Evolutionary conservation across 2,888 invertebrate genomes (phyloP), one percentile per base, ranked within the genome.

Genomic region (Drosophila falleni): DNA sequence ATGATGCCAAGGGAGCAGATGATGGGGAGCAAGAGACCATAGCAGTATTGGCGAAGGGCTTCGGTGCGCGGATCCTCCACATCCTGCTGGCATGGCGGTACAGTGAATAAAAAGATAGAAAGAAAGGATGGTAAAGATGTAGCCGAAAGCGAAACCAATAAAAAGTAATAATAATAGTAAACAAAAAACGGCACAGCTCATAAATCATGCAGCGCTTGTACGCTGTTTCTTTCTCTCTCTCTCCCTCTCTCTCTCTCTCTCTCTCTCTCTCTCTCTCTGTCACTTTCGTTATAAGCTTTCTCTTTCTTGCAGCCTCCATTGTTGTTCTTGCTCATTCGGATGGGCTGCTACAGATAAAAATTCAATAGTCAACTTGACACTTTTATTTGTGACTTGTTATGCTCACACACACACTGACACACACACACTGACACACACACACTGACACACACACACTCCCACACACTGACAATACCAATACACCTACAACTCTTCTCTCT

Each of bases 1-100:
- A 96, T 93, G 83, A 97, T 96, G 50, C 96, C 96, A 70, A 96
- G 93, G 67, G 94, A 93, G 90, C 96, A 96, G 84, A 96, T 95
- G 68, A 94, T 93, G 63, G 96, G 96, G 78, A 96, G 91, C 42
- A 95, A 93, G 58, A 96, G 93, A 33, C 95, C 95, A 81, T 95
- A 95, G 60, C 95, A 95, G 87, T 94, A 94, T 78, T 94, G 93
- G 76, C 95, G 93, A 46, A 95, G 89, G 11, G 93, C 90, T 78
- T 94, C 94, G 13, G 94, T 95, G 46, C 95, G 92, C 10, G 95
- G 94, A 91, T 95, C 95, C 89, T 95, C 95, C 39, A 78, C 80
- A 64, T 81, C 89, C 90, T 92, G 78, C 11, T n/a, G 33, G 47
- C 3, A 41, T 39, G 41, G 41, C 58, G 59, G 59, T 47, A 13